phyloP scores from a whole-genome alignment of 1,140 invertebrate genomes.

The Euschistus heros region DNA sequence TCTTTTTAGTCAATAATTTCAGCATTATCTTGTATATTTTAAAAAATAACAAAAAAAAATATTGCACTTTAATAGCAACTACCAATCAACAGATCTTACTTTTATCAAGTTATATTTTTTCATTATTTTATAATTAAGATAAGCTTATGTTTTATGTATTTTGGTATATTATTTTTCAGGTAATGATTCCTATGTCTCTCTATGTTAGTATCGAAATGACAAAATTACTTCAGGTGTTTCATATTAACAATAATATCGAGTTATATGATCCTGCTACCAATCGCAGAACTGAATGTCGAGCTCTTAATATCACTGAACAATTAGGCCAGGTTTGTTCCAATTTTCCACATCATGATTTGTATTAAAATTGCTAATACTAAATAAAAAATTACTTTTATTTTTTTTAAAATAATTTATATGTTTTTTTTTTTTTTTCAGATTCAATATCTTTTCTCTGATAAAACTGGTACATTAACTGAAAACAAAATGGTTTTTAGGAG shows the following conservation, averaged over 20 bases:
- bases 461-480: constrained; percentile 94
- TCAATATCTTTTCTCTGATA: constrained; percentile 94
- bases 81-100: no score
- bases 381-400: background rate
- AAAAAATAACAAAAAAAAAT: no score
- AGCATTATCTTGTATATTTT: no score
- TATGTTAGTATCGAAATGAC: constrained; percentile 96
- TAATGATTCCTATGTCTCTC: constrained; percentile 93
- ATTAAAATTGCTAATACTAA: constrained; percentile 11
- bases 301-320: constrained; percentile 94
- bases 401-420: background rate
- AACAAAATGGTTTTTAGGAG: constrained; percentile 91
- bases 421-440: constrained; percentile 43
- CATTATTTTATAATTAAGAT: background rate
- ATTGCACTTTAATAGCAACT: no score
- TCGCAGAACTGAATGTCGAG: constrained; percentile 84
- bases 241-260: constrained; percentile 83
- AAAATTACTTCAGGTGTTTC: constrained; percentile 90
- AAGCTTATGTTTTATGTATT: constrained; percentile 12
- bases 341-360: background rate
- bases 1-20: background rate
- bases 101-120: background rate
- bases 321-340: constrained; percentile 59
- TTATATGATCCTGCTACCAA: constrained; percentile 74
- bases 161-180: constrained; percentile 40